These are phyloP conservation scores for Coenobita brevimanus DNA, from an alignment of 1,140 invertebrate genomes.

Conservation along the genomic window DNA sequence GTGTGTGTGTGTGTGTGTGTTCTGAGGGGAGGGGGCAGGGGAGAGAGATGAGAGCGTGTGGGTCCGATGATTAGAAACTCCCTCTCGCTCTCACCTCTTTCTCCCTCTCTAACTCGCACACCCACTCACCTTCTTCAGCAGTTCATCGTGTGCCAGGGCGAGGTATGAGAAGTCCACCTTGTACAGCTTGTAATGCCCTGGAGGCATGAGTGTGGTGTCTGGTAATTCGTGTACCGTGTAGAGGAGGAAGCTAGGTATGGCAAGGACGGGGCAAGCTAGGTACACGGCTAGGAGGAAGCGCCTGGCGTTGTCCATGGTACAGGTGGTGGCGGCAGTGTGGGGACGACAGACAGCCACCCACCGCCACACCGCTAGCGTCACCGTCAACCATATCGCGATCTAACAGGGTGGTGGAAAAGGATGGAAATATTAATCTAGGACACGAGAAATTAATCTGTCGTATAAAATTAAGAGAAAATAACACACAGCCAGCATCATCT, in stretches of 20 bases:
- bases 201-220: background rate
- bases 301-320: constrained; percentile 81
- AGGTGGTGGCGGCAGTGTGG: constrained; percentile 77
- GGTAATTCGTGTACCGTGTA: constrained; percentile 76
- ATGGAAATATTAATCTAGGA: too few relatives aligned
- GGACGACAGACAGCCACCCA: constrained; percentile 82
- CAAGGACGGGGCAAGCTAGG: constrained; percentile 83
- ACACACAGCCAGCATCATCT: too few relatives aligned
- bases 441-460: too few relatives aligned
- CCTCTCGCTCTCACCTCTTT: too few relatives aligned
- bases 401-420: too few relatives aligned
- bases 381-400: constrained; percentile 88
- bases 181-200: constrained; percentile 12
- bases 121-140: constrained; percentile 72
- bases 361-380: constrained; percentile 85
- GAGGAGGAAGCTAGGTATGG: constrained; percentile 85
- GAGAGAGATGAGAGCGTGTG: too few relatives aligned
- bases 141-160: constrained; percentile 71
- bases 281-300: constrained; percentile 84
- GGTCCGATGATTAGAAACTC: too few relatives aligned
- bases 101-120: too few relatives aligned
- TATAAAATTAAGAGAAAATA: too few relatives aligned
- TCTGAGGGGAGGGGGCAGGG: too few relatives aligned
- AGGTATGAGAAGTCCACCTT: constrained; percentile 73
- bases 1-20: too few relatives aligned